Percentiles rank a stretch among this genome's conserved stretches.
phyloP scores from a whole-genome alignment of 2,888 invertebrate species.

The Matsumyia berberina region DNA sequence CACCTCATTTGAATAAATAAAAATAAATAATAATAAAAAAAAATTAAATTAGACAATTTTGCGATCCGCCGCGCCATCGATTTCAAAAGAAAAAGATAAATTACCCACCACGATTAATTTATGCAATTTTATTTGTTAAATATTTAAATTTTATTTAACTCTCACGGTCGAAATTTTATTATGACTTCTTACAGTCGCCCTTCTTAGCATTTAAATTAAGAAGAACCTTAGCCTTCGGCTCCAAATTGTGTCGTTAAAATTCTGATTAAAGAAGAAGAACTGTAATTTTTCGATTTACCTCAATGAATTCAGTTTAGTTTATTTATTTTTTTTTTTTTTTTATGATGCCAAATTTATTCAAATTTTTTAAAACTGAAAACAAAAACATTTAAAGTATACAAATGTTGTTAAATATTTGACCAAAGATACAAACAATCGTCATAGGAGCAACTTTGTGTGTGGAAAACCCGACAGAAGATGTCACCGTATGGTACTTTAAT shows the following conservation, averaged over 20 bases:
- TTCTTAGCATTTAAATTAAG: background rate
- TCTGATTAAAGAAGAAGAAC: constrained; percentile 11
- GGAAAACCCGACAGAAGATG: constrained; percentile 4
- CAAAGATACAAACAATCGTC: background rate
- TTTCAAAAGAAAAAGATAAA: constrained; percentile 28
- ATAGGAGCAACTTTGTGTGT: background rate
- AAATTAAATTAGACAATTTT: background rate
- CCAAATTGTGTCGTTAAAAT: background rate
- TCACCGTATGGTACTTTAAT: background rate
- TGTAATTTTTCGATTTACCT: no score
- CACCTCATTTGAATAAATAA: background rate
- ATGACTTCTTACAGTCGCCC: background rate
- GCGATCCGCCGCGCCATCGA: constrained; percentile 8
- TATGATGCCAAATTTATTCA: constrained; percentile 4
- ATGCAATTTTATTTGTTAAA: constrained; percentile 13
- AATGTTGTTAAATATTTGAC: background rate
- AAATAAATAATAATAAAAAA: background rate
- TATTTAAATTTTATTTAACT: background rate
- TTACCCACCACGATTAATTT: constrained; percentile 19
- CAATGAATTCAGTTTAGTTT: no score
- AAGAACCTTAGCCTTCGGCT: background rate
- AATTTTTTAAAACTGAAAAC: background rate
- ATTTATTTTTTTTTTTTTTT: background rate
- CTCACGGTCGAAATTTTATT: background rate
- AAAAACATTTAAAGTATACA: background rate